Evolutionary conservation across 2,113 vertebrate species (phyloP), one percentile per base, ranked within the genome.

Genomic region (Grus americana): DNA sequence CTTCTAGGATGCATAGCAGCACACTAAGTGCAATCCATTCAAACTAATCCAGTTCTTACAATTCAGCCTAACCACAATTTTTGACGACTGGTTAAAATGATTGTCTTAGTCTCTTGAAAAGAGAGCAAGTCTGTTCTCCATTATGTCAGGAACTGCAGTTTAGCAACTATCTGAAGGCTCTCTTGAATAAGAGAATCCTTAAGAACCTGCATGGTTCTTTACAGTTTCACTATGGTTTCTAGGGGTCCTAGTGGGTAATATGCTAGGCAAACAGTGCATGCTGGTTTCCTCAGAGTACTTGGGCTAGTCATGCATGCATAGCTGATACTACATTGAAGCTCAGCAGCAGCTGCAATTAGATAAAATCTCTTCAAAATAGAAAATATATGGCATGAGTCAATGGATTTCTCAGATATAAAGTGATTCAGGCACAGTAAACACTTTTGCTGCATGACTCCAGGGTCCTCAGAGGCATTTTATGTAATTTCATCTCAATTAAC

Each of bases 401-500:
- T 85, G 55, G 84, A 89, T 94, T 95, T 93, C 71, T 92, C 92
- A 89, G 75, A 79, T 72, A 90, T 6, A 44, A 66, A 79, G 17
- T 52, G 63, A 82, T 93, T 89, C 67, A 93, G 50, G 14, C 71
- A 81, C 21, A 65, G 83, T 76, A 91, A 89, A 93, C 81, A 67
- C 73, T 90, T 88, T 13, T 65, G 36, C 54, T 92, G 70, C 55
- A 71, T 88, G 93, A 93, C 88, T 95, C 55, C 54, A 78, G 23
- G 2, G 52, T 90, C 54, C 88, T 93, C 78, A 68, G 81, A 90
- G 84, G 72, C 76, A 85, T 88, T 91, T 76, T 65, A 55, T 82
- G 72, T 81, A 79, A 63, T 80, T 85, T 88, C 52, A 88, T 94
- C 88, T 93, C 91, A 96, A 90, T 91, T 96, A 93, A 86, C 65